phyloP scores from a whole-genome alignment of 2,113 vertebrate genomes.

The Hippocampus barbouri region DNA sequence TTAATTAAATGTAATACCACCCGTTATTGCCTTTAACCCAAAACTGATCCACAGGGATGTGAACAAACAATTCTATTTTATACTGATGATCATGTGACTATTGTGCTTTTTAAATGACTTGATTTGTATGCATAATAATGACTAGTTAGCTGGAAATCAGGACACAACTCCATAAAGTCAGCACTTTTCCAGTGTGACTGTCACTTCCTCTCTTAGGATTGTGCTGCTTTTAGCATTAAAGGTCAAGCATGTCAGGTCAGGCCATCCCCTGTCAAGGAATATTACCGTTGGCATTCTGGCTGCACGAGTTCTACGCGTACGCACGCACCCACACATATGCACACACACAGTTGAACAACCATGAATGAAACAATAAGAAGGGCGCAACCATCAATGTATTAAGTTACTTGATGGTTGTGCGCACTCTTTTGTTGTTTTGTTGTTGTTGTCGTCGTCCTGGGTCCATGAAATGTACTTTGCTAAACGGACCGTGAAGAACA shows the following conservation, averaged over 20 bases:
- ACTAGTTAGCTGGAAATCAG: not conserved
- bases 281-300: conserved; percentile 54
- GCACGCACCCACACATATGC: conserved; percentile 4
- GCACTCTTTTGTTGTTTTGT: not conserved
- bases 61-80: not conserved
- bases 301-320: conserved; percentile 41
- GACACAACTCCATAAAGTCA: not conserved
- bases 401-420: not conserved
- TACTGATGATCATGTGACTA: not conserved
- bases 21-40: conserved; percentile 23
- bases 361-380: not conserved
- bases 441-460: not conserved
- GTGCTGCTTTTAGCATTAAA: conserved; percentile 49
- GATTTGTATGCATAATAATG: not conserved
- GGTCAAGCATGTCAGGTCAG: conserved; percentile 51
- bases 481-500: not conserved
- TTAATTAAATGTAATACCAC: not conserved
- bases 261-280: conserved; percentile 48
- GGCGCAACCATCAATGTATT: no score
- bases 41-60: not conserved
- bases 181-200: not conserved
- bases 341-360: conserved; percentile 9
- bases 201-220: conserved; percentile 22
- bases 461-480: conserved; percentile 3
- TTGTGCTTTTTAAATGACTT: not conserved